These are phyloP conservation scores for Noctuana brunneofusca DNA, from an alignment of 2,888 invertebrate genomes.

Conservation along the genomic window DNA sequence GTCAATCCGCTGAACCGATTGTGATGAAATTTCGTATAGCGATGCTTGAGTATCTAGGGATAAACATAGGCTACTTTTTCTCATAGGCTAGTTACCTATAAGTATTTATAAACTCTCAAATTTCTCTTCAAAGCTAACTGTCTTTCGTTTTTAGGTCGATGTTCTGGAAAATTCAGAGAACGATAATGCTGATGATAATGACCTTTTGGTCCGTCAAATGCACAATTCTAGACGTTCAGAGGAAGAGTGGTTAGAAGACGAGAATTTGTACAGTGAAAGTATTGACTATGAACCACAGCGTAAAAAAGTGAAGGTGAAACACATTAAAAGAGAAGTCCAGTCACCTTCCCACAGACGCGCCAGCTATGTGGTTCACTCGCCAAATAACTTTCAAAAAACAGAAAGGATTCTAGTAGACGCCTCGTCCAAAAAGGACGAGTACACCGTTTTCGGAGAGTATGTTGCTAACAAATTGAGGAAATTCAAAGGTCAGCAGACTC, in stretches of 20 bases:
- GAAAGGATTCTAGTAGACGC: conserved; percentile 48
- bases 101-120: too few species aligned
- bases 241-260: conserved; percentile 76
- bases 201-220: conserved; percentile 43
- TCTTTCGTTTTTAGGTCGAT: conserved; percentile 57
- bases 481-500: conserved; percentile 58
- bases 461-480: conserved; percentile 73
- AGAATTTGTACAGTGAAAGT: conserved; percentile 55
- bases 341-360: conserved; percentile 44
- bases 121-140: neutral
- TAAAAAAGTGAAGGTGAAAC: conserved; percentile 54
- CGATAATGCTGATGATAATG: conserved; percentile 51
- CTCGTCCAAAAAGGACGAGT: conserved; percentile 60
- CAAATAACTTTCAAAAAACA: conserved; percentile 11
- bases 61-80: too few species aligned
- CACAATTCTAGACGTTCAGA: conserved; percentile 56
- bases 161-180: conserved; percentile 57
- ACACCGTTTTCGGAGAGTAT: conserved; percentile 71
- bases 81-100: too few species aligned
- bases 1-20: too few species aligned
- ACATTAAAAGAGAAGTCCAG: conserved; percentile 65
- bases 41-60: too few species aligned
- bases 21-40: too few species aligned
- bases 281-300: conserved; percentile 61
- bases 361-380: conserved; percentile 36